Base-by-base conservation (phyloP, 2,797 vertebrate genomes). In the Micromesistius poutassou region DNA sequence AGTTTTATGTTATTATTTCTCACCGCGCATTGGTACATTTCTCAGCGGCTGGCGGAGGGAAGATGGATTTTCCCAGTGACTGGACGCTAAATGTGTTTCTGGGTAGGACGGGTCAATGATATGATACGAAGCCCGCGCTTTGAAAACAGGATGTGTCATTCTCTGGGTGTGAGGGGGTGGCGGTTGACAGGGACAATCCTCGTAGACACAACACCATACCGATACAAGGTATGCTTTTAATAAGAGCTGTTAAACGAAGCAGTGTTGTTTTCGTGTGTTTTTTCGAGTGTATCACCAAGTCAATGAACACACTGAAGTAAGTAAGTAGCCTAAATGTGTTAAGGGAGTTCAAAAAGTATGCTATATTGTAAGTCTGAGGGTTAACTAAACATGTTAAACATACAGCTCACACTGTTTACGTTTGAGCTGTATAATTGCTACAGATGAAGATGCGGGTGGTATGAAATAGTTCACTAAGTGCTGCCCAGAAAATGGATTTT, bases 1-100 rank as follows among this genome's bases (percentile, higher is more conserved):
- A 88, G 90, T 92, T 91, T 93, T 91, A 92, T 93, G 91, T 90
- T 90, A 94, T 94, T 94, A 91, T 91, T 90, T 91, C 88, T 89
- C 85, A 89, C 13, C 91, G 87, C 88, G 91, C 88, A 89, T 91
- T 92, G 91, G 88, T 82, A 88, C 90, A 91, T 91, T 92, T 91
- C 89, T 93, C 87, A 72, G 79, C 42, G 74, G 86, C 85, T 84
- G 81, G 87, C 70, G 30, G 80, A 84, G 81, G 72, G 81, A 88
- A 86, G 90, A 93, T 94, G 87, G 89, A 91, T 92, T 91, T 91
- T 90, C 83, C 88, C 84, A 85, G 81, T 82, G 83, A 88, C 87
- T 86, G 79, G 90, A 86, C 84, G 86, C 71, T 84, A 92, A 92
- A 94, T 93, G 92, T 82, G 88, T 92, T 93, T 92, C 77, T 87